Evolutionary conservation across 2,888 invertebrate species (phyloP), one percentile per base, ranked within the genome.

Genomic region (Drosophila anomalata): DNA sequence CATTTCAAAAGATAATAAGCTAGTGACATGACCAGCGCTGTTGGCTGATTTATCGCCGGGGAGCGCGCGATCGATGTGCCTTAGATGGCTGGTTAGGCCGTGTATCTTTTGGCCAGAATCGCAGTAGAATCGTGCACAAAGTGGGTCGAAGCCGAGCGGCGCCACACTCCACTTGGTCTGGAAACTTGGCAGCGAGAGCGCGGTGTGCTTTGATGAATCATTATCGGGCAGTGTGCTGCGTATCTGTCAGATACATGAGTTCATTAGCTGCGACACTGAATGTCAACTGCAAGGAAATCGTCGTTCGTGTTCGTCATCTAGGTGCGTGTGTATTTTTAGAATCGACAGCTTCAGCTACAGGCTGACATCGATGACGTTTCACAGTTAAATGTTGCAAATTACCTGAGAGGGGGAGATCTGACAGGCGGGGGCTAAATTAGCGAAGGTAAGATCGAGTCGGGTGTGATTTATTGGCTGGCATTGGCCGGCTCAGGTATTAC

Each of bases 271-370:
- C 83, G 79, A 81, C 82, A 80, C 60, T 81, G 84, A 88, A 87
- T 88, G 86, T 86, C 86, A 88, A 84, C 81, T 87, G 87, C 86
- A 88, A 86, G 88, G 88, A 87, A 87, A 87, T 87, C 29, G 29
- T 9, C 29, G 29, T 8, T 29, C 29, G 29, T 79, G 85, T 73
- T 57, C 54, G 57, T 71, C 47, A 51, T 52, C 51, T 47, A 62
- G 39, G 48, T 54, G 60, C 41, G 58, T 56, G 52, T 51, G 66
- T 66, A 82, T 85, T 78, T 83, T 80, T 86, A 78, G 81, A 78
- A 60, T 20, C 36, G 8, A 50, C 47, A 42, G n/a, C 12, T 46
- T 0, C 26, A 24, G 9, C 3, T 24, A 3, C 22, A 24, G 4
- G 26, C 42, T 29, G 42, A 26, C 54, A 47, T 52, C 33, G 53